Evolutionary conservation across 2,113 vertebrate genomes (phyloP).

Genomic region (Mohoua ochrocephala): DNA sequence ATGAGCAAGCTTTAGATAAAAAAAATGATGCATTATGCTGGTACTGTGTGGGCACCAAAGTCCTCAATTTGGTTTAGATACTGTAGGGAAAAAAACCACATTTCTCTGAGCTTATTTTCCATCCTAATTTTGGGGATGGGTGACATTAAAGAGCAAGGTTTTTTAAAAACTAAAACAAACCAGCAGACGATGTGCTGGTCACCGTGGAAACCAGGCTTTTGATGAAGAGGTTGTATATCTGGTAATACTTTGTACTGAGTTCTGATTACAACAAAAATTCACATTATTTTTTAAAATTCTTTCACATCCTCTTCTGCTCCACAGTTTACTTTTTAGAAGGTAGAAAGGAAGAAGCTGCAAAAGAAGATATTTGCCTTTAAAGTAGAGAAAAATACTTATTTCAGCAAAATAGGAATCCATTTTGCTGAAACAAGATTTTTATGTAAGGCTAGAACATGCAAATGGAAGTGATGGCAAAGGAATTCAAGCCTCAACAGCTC

Average conservation of each 20-base stretch:
- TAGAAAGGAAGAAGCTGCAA: neutral
- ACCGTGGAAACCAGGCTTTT: constrained; percentile 13
- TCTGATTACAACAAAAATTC: neutral
- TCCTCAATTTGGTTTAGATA: neutral
- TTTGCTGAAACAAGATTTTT: neutral
- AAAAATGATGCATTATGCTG: neutral
- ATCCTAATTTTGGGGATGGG: neutral
- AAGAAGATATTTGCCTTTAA: neutral
- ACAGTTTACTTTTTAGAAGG: neutral
- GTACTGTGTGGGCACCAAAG: neutral
- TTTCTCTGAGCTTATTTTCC: neutral
- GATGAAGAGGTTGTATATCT: neutral
- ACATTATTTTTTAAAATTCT: neutral
- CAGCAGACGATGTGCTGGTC: neutral
- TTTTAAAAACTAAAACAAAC: neutral
- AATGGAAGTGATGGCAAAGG: neutral
- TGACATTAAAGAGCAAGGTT: neutral
- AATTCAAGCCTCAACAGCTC: neutral
- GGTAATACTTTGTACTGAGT: neutral
- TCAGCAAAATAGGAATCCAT: neutral
- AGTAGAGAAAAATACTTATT: neutral
- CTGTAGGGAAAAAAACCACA: neutral
- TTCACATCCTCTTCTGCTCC: neutral
- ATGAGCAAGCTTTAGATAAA: neutral
- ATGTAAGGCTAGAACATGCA: neutral